Percentiles rank a stretch among this genome's conserved stretches.
These are phyloP conservation scores for Habrosyne pyritoides DNA, from an alignment of 2,888 invertebrate species.

Conservation along the genomic window DNA sequence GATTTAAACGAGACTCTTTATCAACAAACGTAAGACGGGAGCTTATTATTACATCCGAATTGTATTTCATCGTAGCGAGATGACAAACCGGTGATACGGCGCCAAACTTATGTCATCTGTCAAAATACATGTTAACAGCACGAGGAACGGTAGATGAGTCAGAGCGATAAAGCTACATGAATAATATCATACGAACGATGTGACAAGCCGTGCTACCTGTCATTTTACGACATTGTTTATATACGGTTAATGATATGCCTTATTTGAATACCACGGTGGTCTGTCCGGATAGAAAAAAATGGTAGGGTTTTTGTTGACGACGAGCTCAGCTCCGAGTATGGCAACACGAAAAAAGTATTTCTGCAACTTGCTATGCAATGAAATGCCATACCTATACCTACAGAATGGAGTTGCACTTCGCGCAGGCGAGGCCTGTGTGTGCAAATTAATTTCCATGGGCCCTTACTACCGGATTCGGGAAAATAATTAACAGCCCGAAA, in stretches of 20 bases:
- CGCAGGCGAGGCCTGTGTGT: background rate
- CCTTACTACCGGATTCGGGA: constrained; percentile 13
- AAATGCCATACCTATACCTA: background rate
- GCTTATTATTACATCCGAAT: constrained; percentile 80
- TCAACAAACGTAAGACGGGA: constrained; percentile 78
- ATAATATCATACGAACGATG: constrained; percentile 66
- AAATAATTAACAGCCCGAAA: constrained; percentile 61
- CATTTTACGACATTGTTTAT: constrained; percentile 80
- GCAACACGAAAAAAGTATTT: constrained; percentile 5
- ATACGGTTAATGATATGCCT: constrained; percentile 73
- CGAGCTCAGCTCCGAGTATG: constrained; percentile 9
- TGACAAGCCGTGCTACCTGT: constrained; percentile 73
- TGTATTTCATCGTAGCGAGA: constrained; percentile 74
- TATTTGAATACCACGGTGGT: constrained; percentile 80
- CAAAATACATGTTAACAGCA: constrained; percentile 82
- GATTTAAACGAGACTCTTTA: constrained; percentile 68
- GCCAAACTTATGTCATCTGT: constrained; percentile 83
- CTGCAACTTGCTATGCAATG: background rate
- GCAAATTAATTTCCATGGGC: background rate
- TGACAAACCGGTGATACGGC: constrained; percentile 72
- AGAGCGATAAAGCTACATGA: constrained; percentile 56
- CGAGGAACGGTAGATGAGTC: constrained; percentile 58
- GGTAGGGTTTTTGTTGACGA: constrained; percentile 46
- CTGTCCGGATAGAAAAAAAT: constrained; percentile 59
- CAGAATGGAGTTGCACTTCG: background rate